Evolutionary conservation across 1,140 invertebrate genomes (phyloP).

Genomic region (Brachionus sp.): DNA sequence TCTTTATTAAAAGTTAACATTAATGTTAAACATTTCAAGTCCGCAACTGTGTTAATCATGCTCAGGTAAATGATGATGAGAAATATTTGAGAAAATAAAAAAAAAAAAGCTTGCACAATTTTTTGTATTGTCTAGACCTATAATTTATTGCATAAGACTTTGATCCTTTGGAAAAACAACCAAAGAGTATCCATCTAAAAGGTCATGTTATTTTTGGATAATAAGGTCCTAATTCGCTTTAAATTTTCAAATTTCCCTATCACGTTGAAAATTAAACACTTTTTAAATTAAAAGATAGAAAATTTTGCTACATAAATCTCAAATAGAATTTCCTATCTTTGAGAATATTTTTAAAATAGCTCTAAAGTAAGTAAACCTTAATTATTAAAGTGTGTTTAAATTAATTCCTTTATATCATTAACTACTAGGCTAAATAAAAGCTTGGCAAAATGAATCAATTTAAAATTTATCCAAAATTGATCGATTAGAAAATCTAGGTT

Average conservation of each 20-base stretch:
- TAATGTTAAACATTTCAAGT: not conserved
- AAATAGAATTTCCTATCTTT: too few species aligned
- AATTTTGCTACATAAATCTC: too few species aligned
- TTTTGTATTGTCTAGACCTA: not conserved
- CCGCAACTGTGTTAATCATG: not conserved
- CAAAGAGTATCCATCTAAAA: not conserved
- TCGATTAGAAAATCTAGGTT: not conserved
- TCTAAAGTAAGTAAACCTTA: not conserved
- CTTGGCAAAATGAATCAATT: slow-evolving; percentile 1
- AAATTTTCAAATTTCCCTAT: not conserved
- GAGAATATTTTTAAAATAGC: not conserved
- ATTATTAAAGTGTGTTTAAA: not conserved
- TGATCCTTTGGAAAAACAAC: not conserved
- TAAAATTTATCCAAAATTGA: not conserved
- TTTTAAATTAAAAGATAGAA: too few species aligned
- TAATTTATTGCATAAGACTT: slow-evolving; percentile 26
- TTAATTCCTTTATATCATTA: not conserved
- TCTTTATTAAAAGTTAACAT: not conserved
- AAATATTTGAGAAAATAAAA: not conserved
- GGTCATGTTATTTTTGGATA: not conserved
- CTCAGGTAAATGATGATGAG: slow-evolving; percentile 5
- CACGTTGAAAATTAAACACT: not conserved
- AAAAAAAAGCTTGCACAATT: not conserved
- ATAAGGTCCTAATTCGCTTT: not conserved
- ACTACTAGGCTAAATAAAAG: not conserved